Conservation (phyloP, 2,113 vertebrate genomes). For the Neogale vison region DNA sequence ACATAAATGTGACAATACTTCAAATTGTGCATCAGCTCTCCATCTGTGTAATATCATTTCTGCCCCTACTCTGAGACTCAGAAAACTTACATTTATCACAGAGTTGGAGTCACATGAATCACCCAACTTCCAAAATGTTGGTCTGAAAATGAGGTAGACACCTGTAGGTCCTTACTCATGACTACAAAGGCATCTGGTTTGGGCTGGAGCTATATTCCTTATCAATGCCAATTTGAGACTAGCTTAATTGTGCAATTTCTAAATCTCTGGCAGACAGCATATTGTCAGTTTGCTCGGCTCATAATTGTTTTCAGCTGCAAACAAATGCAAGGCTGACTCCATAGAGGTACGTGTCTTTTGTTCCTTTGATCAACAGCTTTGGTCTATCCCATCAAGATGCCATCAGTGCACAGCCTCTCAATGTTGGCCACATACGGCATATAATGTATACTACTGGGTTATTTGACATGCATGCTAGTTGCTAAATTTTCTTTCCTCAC, state of each 20-base stretch:
- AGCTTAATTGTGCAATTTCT: conserved; percentile 46
- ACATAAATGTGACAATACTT: conserved; percentile 45
- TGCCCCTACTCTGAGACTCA: conserved; percentile 20
- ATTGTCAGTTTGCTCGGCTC: neutral
- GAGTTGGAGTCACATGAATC: conserved; percentile 21
- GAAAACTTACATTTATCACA: conserved; percentile 45
- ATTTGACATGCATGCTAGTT: neutral
- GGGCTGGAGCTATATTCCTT: neutral
- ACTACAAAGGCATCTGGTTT: conserved; percentile 14
- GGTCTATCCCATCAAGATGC: neutral
- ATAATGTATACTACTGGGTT: neutral
- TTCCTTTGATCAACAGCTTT: conserved; percentile 29
- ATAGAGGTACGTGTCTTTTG: neutral
- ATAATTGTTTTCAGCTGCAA: conserved; percentile 68
- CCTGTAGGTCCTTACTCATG: neutral
- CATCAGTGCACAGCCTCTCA: neutral
- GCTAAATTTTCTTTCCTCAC: neutral
- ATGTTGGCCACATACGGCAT: neutral
- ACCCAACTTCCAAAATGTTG: conserved; percentile 1
- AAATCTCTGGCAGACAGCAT: conserved; percentile 40
- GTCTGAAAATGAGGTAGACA: conserved; percentile 3
- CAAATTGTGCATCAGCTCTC: conserved; percentile 9
- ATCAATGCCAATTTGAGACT: conserved; percentile 30
- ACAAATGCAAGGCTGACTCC: conserved; percentile 27
- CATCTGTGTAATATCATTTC: conserved; percentile 29